These are phyloP conservation scores for Hormaphis cornu DNA, from an alignment of 1,140 invertebrate genomes.

Conservation along the genomic window DNA sequence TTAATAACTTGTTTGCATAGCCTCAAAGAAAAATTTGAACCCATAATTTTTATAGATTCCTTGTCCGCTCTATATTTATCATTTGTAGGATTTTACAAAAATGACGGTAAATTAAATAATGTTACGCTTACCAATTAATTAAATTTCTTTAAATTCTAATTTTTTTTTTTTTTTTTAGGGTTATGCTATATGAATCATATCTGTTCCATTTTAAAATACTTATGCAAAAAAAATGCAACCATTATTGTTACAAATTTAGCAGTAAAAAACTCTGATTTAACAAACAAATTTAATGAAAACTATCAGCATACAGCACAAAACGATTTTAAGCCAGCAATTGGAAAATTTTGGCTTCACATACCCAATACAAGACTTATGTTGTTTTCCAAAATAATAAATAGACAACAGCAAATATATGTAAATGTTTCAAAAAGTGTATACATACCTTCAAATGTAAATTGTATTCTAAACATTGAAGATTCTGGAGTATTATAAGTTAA, in stretches of 20 bases:
- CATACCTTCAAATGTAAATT: conserved; percentile 6
- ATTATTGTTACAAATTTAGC: conserved; percentile 34
- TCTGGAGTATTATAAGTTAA: conserved; percentile 6
- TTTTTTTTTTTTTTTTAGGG: conserved; percentile 34
- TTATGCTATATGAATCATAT: conserved; percentile 36
- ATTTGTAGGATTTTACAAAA: conserved; percentile 33
- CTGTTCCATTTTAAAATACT: conserved; percentile 28
- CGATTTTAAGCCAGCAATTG: conserved; percentile 35
- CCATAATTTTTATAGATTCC: conserved; percentile 35
- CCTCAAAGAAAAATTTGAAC: conserved; percentile 2
- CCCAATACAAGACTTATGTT: conserved; percentile 33
- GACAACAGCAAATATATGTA: not conserved
- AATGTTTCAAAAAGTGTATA: conserved; percentile 31
- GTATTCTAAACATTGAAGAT: not conserved
- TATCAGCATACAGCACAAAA: not conserved
- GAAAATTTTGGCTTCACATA: conserved; percentile 38
- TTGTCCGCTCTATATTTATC: conserved; percentile 33
- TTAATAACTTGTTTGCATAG: conserved; percentile 35
- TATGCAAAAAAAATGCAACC: conserved; percentile 20
- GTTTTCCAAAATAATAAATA: not conserved
- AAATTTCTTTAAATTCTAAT: not conserved
- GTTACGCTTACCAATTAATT: too few species aligned
- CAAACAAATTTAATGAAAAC: not conserved
- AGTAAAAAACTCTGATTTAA: conserved; percentile 14
- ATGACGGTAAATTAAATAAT: conserved; percentile 29